These are phyloP conservation scores for Camponotus fellah DNA, from an alignment of 2,888 invertebrate species.

Conservation along the genomic window DNA sequence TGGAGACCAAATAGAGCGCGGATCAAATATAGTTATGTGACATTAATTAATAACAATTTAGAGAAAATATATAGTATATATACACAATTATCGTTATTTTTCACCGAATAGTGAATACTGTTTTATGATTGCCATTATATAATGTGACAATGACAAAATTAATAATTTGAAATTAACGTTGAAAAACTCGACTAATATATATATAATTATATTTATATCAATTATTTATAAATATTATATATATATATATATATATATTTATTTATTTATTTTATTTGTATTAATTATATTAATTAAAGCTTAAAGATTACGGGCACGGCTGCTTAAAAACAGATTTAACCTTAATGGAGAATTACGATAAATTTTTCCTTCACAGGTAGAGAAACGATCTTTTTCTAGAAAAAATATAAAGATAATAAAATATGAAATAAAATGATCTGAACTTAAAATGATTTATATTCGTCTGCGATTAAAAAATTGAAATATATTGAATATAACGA, in stretches of 20 bases:
- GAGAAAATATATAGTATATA: background rate
- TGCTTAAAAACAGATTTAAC: no score
- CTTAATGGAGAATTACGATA: no score
- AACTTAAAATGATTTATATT: no score
- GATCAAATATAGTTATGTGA: conserved; percentile 45
- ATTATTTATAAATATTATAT: background rate
- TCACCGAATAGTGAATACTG: conserved; percentile 18
- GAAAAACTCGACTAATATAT: background rate
- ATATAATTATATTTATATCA: background rate
- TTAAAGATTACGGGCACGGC: no score
- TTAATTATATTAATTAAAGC: no score
- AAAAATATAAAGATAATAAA: no score
- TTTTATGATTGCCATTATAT: background rate
- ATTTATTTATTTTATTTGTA: background rate
- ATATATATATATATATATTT: background rate
- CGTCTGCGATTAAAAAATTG: no score
- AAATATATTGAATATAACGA: no score
- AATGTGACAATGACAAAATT: background rate
- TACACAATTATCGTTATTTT: conserved; percentile 17
- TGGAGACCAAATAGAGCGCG: conserved; percentile 59
- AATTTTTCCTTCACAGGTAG: no score
- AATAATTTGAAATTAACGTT: background rate
- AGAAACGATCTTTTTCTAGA: no score
- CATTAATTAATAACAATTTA: conserved; percentile 41
- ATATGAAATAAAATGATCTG: no score